Evolutionary conservation across 1,140 invertebrate species (phyloP).

Genomic region (Nebria ingens): DNA sequence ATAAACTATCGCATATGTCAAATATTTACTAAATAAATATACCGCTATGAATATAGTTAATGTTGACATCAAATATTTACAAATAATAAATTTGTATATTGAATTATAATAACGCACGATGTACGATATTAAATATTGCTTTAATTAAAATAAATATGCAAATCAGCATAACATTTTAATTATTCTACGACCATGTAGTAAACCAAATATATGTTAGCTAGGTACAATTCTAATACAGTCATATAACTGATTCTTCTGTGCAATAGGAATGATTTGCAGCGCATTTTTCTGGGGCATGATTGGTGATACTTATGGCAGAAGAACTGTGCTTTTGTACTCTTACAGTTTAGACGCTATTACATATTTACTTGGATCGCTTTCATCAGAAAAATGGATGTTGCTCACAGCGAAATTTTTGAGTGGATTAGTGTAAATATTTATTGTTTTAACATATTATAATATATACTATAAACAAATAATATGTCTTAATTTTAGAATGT

Average conservation of each 20-base stretch:
- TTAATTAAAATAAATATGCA: too few species aligned
- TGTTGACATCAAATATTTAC: too few species aligned
- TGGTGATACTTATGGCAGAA: conserved; percentile 61
- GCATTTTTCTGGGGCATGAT: conserved; percentile 70
- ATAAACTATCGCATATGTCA: too few species aligned
- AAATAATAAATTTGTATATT: too few species aligned
- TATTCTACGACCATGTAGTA: too few species aligned
- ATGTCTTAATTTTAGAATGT: conserved; percentile 40
- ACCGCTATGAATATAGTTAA: background rate
- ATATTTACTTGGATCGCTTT: conserved; percentile 51
- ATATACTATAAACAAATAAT: background rate
- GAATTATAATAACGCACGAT: too few species aligned
- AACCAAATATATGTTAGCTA: too few species aligned
- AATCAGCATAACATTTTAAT: too few species aligned
- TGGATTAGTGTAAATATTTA: conserved; percentile 55
- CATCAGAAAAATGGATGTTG: conserved; percentile 58
- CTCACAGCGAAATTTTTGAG: conserved; percentile 57
- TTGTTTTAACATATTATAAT: background rate
- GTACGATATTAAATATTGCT: too few species aligned
- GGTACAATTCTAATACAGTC: too few species aligned
- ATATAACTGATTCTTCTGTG: too few species aligned
- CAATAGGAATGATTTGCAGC: conserved; percentile 67
- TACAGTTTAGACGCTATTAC: conserved; percentile 55
- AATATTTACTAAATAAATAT: background rate
- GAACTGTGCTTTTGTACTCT: conserved; percentile 55